phyloP scores from a whole-genome alignment of 2,888 invertebrate species.

The Acleris sparsana region DNA sequence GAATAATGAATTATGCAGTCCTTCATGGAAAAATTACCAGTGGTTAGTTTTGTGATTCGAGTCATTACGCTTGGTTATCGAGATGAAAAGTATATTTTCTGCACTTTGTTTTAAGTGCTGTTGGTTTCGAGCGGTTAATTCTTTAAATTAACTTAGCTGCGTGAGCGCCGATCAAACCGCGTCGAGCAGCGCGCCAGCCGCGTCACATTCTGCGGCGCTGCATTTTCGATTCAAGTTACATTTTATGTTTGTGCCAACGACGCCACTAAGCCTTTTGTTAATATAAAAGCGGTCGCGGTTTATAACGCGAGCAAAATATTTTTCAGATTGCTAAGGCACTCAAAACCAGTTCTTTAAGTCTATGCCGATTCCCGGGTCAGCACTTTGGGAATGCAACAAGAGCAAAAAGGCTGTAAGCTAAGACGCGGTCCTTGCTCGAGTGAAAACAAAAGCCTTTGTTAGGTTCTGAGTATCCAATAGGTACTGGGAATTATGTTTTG shows the following conservation, averaged over 20 bases:
- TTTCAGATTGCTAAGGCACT: slow-evolving; percentile 50
- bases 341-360: slow-evolving; percentile 67
- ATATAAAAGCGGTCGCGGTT: slow-evolving; percentile 36
- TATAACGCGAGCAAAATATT: slow-evolving; percentile 37
- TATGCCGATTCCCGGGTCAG: slow-evolving; percentile 69
- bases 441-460: slow-evolving; percentile 81
- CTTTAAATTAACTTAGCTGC: neutral
- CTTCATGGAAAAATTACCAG: too few species aligned
- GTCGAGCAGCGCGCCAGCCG: neutral
- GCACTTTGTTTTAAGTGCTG: neutral
- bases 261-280: slow-evolving; percentile 36
- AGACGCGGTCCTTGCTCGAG: slow-evolving; percentile 59
- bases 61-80: neutral
- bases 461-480: slow-evolving; percentile 72
- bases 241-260: slow-evolving; percentile 35
- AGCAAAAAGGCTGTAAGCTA: slow-evolving; percentile 65
- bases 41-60: neutral
- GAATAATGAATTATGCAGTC: too few species aligned
- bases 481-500: slow-evolving; percentile 67
- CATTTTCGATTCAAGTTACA: slow-evolving; percentile 34
- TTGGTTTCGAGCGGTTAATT: neutral
- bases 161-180: slow-evolving; percentile 1
- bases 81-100: neutral
- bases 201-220: slow-evolving; percentile 3
- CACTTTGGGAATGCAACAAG: slow-evolving; percentile 75